These are phyloP conservation scores for Ophiothrix spiculata DNA, from an alignment of 35 echinoderm and acorn worm species.

Conservation along the genomic window DNA sequence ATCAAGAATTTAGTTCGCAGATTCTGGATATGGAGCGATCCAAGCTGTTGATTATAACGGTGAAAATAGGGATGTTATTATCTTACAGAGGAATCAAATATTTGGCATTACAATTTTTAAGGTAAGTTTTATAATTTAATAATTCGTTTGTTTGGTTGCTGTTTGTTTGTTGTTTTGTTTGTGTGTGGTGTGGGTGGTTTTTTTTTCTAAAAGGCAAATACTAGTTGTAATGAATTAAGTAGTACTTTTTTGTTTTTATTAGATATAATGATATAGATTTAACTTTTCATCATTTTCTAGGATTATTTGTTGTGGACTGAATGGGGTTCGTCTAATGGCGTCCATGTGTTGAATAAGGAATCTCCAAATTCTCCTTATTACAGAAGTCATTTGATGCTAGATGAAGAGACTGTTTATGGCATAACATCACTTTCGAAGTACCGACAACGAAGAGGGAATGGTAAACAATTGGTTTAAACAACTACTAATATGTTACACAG, in stretches of 20 bases:
- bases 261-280: not conserved
- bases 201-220: no score
- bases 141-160: not conserved
- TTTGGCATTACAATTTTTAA: conserved; percentile 71
- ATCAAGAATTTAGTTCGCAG: conserved; percentile 70
- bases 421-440: not conserved
- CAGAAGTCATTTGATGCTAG: not conserved
- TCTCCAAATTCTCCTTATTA: not conserved
- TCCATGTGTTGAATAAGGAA: conserved; percentile 55
- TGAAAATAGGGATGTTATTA: not conserved
- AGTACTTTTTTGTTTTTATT: not conserved
- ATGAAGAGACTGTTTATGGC: not conserved
- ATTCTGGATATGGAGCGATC: conserved; percentile 47
- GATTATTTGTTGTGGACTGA: conserved; percentile 76
- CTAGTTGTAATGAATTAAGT: no score
- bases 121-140: conserved; percentile 31
- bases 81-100: conserved; percentile 17
- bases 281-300: conserved; percentile 27
- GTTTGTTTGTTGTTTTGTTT: no score
- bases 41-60: conserved; percentile 60
- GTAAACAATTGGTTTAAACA: no score
- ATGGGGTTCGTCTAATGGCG: conserved; percentile 57
- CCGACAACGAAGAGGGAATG: not conserved
- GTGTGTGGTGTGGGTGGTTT: no score
- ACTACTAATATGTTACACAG: no score